Base-by-base conservation (phyloP, 2,113 vertebrate species). In the western clawed frog (Xenopus tropicalis) region DNA sequence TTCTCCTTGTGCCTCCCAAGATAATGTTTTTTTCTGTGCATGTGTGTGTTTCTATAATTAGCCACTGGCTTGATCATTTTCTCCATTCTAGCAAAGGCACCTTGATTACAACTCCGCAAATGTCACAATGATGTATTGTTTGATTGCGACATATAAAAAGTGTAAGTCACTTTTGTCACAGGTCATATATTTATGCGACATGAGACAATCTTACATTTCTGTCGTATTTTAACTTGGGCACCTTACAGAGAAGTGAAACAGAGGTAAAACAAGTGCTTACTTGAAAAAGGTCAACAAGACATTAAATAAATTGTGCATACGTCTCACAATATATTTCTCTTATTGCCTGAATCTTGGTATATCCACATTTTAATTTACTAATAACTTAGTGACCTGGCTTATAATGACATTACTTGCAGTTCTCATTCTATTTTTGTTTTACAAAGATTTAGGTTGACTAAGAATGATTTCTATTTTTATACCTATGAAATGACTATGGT, bases 71-170 rank as follows among this genome's bases (percentile, higher is more conserved):
- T 84, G 84, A 86, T 81, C 85, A 87, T 81, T 66, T 61, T 59
- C 77, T 77, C 81, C 68, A 76, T 73, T 74, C 78, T 48, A 78
- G 66, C 64, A 85, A 87, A 85, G 84, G 83, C 87, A 84, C 82
- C 11, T 70, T 85, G 83, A 84, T 80, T 85, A 77, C 59, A 72
- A 73, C 75, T 87, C 80, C 81, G 82, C 80, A 83, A 72, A 80
- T 83, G 82, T 83, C 79, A 84, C 42, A 68, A 61, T 68, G 64
- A 61, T 74, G 61, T 61, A 74, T 68, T 54, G 85, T 77, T 82
- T 82, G 85, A 80, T 42, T 76, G 66, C 19, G 67, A 69, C 69
- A 83, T 37, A 72, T 71, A 66, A 37, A 37, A 79, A 70, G 72
- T 61, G 72, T 25, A 85, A 81, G 78, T 81, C 75, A 74, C 67